Base-by-base conservation (phyloP, 2,797 vertebrate genomes). In the Arnoldichthys spilopterus region DNA sequence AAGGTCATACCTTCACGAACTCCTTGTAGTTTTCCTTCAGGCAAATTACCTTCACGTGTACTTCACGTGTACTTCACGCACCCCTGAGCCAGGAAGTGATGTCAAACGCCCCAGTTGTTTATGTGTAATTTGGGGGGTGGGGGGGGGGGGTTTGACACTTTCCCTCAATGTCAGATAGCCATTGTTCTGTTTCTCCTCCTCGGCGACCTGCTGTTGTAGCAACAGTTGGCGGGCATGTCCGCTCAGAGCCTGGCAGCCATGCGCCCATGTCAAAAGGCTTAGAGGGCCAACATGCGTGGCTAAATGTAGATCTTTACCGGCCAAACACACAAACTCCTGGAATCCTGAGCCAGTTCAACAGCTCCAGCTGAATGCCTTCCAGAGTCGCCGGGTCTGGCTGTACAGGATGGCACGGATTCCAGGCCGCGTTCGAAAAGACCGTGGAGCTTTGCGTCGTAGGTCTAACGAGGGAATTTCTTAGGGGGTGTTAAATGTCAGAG, bases 191-290 rank as follows among this genome's bases (percentile, higher is more conserved):
- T 64, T 20, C 18, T 62, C 18, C 30, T 34, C 56, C 77, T 78
- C 32, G 8, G 56, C 53, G 70, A 69, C 67, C 53, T 73, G 53
- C 62, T 81, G 47, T 69, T 81, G 71, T 84, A 54, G 62, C 79
- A 79, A 84, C 79, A 69, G 45, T 73, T 79, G 71, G 62, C 83
- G 53, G 30, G 37, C 67, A 53, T 71, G 56, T 20, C 34, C n/a
- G 6, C 62, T 37, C 26, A 18, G 58, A 56, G 62, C 34, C 62
- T 73, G 61, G 77, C 49, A 66, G 62, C 62, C 43, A 53, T 69
- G 26, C 18, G 74, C 63, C 34, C 67, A 72, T 49, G 67, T 71
- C 61, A 69, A 53, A 59, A 62, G 68, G 43, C 63, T 34, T 66
- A 49, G 51, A 59, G n/a, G 18, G 68, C 76, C 22, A 40, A 28